A percentile compares a stretch with the other conserved stretches of the same genome.
These are phyloP conservation scores for Cacoxenus indagator DNA, from an alignment of 2,888 invertebrate genomes.

Conservation along the genomic window DNA sequence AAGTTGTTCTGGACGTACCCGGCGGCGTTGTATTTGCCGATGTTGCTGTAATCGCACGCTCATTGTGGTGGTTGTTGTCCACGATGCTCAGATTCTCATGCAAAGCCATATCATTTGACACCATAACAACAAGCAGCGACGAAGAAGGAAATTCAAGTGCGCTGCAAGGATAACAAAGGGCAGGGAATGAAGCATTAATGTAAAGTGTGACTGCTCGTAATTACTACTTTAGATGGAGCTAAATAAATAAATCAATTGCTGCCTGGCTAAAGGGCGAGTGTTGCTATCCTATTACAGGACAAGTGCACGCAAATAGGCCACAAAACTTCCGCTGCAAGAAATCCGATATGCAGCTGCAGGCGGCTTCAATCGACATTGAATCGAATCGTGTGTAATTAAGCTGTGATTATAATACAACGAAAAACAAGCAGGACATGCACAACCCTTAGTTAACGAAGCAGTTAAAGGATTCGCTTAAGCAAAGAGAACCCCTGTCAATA, in stretches of 20 bases:
- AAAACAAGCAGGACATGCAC: too few species aligned
- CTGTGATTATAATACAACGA: neutral
- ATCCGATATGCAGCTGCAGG: slow-evolving; percentile 52
- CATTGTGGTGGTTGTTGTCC: slow-evolving; percentile 46
- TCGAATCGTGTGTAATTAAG: slow-evolving; percentile 5
- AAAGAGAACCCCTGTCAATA: too few species aligned
- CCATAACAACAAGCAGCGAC: too few species aligned
- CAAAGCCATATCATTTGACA: slow-evolving; percentile 65
- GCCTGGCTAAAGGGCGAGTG: too few species aligned
- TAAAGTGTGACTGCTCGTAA: neutral
- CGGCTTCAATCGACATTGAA: slow-evolving; percentile 11
- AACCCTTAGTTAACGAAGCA: too few species aligned
- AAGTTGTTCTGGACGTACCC: slow-evolving; percentile 38
- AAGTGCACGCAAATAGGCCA: neutral
- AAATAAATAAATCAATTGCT: too few species aligned
- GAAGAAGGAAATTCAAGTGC: too few species aligned
- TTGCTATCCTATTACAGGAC: neutral
- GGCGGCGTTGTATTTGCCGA: neutral
- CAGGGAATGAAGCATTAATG: neutral
- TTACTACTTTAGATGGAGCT: slow-evolving; percentile 26
- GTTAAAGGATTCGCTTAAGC: too few species aligned
- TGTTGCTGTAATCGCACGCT: slow-evolving; percentile 22
- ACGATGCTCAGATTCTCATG: slow-evolving; percentile 63
- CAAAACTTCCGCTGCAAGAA: slow-evolving; percentile 30
- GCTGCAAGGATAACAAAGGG: neutral